Conservation (phyloP, 2,113 vertebrate species). For the Toxostoma redivivum region DNA sequence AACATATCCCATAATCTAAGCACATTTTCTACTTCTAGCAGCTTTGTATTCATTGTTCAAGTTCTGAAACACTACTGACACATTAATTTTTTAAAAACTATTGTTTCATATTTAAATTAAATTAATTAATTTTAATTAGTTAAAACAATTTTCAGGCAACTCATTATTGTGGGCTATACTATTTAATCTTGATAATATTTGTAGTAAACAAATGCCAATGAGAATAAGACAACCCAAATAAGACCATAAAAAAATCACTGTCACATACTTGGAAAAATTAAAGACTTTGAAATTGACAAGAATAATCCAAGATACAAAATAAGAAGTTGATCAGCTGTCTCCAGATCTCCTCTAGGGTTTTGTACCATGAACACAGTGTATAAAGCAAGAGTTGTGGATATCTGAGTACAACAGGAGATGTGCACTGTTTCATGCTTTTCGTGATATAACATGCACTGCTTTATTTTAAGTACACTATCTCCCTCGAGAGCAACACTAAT, state of each 20-base stretch:
- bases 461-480: constrained; percentile 9
- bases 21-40: not conserved
- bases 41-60: not conserved
- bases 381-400: not conserved
- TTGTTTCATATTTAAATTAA: not conserved
- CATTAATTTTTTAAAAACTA: not conserved
- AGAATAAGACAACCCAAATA: not conserved
- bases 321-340: constrained; percentile 33
- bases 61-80: not conserved
- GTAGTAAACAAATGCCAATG: not conserved
- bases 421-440: not conserved
- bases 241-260: not conserved
- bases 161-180: not conserved
- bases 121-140: not conserved
- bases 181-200: not conserved
- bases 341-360: not conserved
- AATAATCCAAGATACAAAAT: constrained; percentile 6
- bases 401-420: not conserved
- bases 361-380: not conserved
- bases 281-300: not conserved
- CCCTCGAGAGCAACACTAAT: constrained; percentile 36
- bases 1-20: not conserved
- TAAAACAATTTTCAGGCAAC: not conserved
- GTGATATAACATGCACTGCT: constrained; percentile 25
- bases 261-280: not conserved